Conservation (phyloP, 30 jellyfish, hydroid and myxozoan species). For the Turritopsis dohrnii region DNA sequence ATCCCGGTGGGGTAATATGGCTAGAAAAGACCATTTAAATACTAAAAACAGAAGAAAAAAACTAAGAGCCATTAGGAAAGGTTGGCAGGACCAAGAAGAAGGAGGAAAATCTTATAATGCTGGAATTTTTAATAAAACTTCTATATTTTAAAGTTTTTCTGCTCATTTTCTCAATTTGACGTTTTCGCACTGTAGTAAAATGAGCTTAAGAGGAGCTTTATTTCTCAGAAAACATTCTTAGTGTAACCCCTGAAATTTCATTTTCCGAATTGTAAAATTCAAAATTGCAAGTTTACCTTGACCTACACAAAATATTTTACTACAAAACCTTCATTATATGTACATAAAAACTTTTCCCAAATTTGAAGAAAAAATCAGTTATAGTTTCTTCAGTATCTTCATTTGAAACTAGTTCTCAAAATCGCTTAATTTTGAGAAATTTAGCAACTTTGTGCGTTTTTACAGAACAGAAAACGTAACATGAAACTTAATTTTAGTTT, state of each 20-base stretch:
- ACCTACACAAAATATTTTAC: background rate
- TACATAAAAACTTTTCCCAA: background rate
- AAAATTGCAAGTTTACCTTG: background rate
- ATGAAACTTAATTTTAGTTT: background rate
- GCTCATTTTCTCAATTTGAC: background rate
- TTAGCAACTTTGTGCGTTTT: background rate
- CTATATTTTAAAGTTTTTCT: too few species aligned
- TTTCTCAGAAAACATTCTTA: background rate
- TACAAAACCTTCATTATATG: background rate
- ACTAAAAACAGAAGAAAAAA: constrained; percentile 24
- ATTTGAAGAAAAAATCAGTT: background rate
- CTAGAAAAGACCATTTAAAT: constrained; percentile 4
- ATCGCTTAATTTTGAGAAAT: background rate
- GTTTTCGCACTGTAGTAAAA: background rate
- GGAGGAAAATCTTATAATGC: constrained; percentile 9
- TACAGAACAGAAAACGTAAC: background rate
- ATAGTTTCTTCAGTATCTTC: background rate
- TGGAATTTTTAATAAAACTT: background rate
- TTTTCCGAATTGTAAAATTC: too few species aligned
- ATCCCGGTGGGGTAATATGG: background rate
- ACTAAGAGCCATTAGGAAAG: constrained; percentile 14
- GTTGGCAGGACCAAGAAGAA: constrained; percentile 2
- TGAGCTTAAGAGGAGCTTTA: background rate
- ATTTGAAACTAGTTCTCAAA: background rate
- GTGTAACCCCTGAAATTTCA: background rate